Percentiles rank a stretch among this genome's conserved stretches.
These are phyloP conservation scores for Arctopsyche grandis DNA, from an alignment of 1,140 invertebrate genomes.

Conservation along the genomic window DNA sequence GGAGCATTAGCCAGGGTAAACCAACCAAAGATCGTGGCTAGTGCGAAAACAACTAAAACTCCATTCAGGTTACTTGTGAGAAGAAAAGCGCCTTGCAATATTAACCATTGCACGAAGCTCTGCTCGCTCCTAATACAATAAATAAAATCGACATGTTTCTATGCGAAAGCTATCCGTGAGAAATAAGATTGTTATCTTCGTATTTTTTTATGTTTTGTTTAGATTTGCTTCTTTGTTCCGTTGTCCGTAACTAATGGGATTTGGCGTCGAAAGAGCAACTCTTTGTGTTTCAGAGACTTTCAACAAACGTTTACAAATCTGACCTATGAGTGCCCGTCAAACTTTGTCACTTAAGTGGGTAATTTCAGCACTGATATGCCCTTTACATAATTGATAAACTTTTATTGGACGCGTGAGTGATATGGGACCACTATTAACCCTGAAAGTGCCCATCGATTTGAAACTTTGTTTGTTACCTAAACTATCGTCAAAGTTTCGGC, in stretches of 20 bases:
- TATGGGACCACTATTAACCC: not conserved
- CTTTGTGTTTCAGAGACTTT: not conserved
- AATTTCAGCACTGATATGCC: slow-evolving; percentile 14
- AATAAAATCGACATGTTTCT: not conserved
- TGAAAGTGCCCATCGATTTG: not conserved
- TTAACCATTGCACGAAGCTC: too few relatives aligned
- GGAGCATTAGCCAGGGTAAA: slow-evolving; percentile 30
- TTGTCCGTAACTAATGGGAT: not conserved
- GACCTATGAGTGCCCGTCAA: slow-evolving; percentile 3
- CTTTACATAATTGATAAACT: slow-evolving; percentile 29
- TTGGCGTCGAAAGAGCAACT: not conserved
- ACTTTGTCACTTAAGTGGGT: slow-evolving; percentile 4
- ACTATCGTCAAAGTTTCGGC: too few relatives aligned
- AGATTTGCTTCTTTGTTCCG: not conserved
- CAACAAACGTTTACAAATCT: not conserved
- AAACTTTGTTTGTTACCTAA: too few relatives aligned
- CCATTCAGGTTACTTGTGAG: too few relatives aligned
- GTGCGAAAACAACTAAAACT: not conserved
- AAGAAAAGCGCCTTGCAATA: not conserved
- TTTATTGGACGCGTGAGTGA: slow-evolving; percentile 6
- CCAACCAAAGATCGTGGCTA: not conserved
- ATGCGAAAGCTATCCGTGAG: too few relatives aligned
- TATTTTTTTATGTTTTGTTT: not conserved
- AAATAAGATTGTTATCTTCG: not conserved
- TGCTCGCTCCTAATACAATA: not conserved